A percentile compares a stretch with the other conserved stretches of the same genome.
phyloP scores from a whole-genome alignment of 2,797 vertebrate species.

The Aythya fuligula region DNA sequence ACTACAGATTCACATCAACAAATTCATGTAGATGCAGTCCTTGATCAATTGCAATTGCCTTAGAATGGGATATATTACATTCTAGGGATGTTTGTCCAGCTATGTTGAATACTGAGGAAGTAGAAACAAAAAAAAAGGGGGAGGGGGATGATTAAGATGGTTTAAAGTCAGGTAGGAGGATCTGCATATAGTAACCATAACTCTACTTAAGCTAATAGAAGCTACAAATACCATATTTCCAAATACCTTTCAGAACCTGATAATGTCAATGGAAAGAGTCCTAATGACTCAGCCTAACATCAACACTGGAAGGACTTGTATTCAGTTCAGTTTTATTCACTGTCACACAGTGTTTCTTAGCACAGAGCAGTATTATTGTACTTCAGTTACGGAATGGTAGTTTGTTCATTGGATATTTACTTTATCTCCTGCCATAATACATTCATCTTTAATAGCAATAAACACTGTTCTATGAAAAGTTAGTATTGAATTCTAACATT shows the following conservation, averaged over 20 bases:
- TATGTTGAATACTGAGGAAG: neutral
- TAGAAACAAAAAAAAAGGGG: neutral
- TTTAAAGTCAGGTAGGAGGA: neutral
- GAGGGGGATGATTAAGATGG: accelerated
- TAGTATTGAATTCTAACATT: neutral
- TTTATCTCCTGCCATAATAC: neutral
- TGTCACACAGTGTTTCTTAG: neutral
- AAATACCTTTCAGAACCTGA: neutral
- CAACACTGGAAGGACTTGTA: neutral
- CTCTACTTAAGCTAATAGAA: neutral
- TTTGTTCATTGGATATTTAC: neutral
- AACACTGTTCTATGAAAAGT: neutral
- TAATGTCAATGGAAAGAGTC: neutral
- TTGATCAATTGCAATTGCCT: neutral
- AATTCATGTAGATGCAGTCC: accelerated
- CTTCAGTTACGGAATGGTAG: neutral
- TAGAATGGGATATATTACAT: neutral
- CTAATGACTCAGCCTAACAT: neutral
- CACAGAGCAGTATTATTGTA: neutral
- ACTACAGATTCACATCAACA: neutral
- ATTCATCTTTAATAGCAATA: neutral
- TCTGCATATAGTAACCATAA: neutral
- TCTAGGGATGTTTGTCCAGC: neutral
- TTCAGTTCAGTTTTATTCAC: neutral
- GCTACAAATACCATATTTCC: neutral